Evolutionary conservation across 2,888 invertebrate species (phyloP), one percentile per base, ranked within the genome.

Genomic region (Pseudococcus longispinus): DNA sequence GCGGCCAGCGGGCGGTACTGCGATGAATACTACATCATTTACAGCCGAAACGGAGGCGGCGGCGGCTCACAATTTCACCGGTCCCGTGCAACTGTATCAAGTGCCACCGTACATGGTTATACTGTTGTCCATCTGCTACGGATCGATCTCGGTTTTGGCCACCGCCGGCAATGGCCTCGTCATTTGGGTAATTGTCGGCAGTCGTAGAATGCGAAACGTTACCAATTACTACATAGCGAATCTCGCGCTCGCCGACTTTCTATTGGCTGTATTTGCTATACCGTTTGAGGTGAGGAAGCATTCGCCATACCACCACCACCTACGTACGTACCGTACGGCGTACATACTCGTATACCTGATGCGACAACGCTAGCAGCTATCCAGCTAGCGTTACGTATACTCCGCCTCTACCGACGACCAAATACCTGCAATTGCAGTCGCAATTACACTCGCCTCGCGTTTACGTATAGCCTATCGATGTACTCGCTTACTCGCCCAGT

Each of bases 191-290:
- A 95, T 96, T 29, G 93, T 94, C 55, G 95, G 95, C 23, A 95
- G 94, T 84, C 91, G 93, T 26, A 93, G 94, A 88, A 96, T 96
- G 96, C 93, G 95, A 89, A 95, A 95, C 88, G 95, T 95, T 89
- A 96, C 96, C 80, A 96, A 96, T 91, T 95, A 95, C 91, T 96
- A 95, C 91, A 96, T 96, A 83, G 95, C 95, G 20, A 96, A 96
- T 91, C 92, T 97, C 90, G 96, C 96, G 5, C 91, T 95, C 88
- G 96, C 96, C 23, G 96, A 96, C 90, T 95, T 96, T 89, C 94
- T 96, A 88, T 96, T 96, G 90, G 96, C 95, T 88, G 92, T 96
- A 89, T 96, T 96, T 90, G 94, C 95, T 88, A 95, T 96, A 90
- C 96, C 96, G 88, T 96, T 97, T 92, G 93, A 93, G 92, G 93